These are phyloP conservation scores for Malurus cyaneus DNA, from an alignment of 2,113 vertebrate species.

Conservation along the genomic window DNA sequence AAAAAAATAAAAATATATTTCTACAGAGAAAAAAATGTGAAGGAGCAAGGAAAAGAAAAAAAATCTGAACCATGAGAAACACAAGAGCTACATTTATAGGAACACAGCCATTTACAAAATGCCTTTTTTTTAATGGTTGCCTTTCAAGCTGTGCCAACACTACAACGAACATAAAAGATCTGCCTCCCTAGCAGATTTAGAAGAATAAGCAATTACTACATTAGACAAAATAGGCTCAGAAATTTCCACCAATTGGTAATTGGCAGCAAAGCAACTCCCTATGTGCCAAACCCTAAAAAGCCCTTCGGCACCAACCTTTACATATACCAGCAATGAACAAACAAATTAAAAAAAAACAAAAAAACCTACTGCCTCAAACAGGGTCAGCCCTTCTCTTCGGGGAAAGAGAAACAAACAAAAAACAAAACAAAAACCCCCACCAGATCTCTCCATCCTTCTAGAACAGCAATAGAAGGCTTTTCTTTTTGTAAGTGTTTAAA, in stretches of 20 bases:
- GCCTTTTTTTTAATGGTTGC: neutral
- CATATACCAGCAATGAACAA: neutral
- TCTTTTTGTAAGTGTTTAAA: neutral
- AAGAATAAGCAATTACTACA: constrained; percentile 62
- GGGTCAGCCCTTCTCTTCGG: neutral
- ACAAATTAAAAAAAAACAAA: neutral
- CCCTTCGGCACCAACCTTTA: neutral
- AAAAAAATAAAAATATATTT: neutral
- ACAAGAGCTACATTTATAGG: constrained; percentile 21
- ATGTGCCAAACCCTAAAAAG: constrained; percentile 27
- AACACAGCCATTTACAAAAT: neutral
- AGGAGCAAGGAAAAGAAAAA: neutral
- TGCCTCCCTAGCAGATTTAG: constrained; percentile 47
- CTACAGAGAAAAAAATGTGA: neutral
- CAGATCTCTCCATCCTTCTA: neutral
- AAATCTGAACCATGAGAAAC: neutral
- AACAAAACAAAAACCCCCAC: neutral
- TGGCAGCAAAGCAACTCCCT: constrained; percentile 23
- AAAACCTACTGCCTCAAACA: neutral
- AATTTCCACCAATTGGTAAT: constrained; percentile 45
- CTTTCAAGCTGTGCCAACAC: constrained; percentile 61
- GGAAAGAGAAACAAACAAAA: neutral
- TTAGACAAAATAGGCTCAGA: constrained; percentile 51
- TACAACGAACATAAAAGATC: constrained; percentile 19
- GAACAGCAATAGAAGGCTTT: neutral